Percentiles rank a stretch among this genome's conserved stretches.
Evolutionary conservation across 2,888 invertebrate species (phyloP).

Genomic region (Galerucella nymphaeae): DNA sequence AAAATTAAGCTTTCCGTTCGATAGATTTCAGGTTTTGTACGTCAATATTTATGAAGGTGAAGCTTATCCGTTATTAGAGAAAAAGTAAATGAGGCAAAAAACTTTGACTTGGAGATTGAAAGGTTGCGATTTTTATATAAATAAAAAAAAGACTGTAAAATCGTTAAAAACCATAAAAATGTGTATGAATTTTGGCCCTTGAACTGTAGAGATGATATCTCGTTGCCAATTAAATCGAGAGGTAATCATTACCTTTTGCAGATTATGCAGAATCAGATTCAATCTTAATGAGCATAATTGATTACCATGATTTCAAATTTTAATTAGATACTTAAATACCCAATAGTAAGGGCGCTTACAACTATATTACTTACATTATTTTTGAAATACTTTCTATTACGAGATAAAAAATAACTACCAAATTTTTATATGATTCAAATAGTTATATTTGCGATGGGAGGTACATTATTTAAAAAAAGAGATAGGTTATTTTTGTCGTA

Average conservation of each 20-base stretch:
- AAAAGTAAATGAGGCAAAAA: conserved; percentile 22
- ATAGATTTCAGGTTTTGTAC: conserved; percentile 11
- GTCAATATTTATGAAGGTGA: conserved; percentile 25
- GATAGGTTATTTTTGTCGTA: too few relatives aligned
- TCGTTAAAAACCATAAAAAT: background rate
- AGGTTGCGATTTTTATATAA: background rate
- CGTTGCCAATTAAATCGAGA: conserved; percentile 28
- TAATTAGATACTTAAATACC: conserved; percentile 32
- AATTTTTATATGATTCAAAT: too few relatives aligned
- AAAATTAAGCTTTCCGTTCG: conserved; percentile 17
- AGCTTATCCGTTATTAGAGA: conserved; percentile 15
- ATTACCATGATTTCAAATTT: conserved; percentile 30
- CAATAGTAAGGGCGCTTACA: background rate
- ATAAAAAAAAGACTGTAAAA: background rate
- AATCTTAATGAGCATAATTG: conserved; percentile 32
- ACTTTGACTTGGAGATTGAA: background rate
- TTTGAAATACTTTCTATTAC: background rate
- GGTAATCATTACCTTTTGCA: conserved; percentile 33
- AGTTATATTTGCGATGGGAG: too few relatives aligned
- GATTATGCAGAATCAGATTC: conserved; percentile 33
- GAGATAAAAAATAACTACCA: too few relatives aligned
- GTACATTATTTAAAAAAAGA: too few relatives aligned
- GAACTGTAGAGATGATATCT: conserved; percentile 26
- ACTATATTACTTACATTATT: background rate
- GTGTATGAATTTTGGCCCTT: conserved; percentile 11